Conservation (phyloP, 2,797 vertebrate genomes). For the Silurus lanzhouensis region DNA sequence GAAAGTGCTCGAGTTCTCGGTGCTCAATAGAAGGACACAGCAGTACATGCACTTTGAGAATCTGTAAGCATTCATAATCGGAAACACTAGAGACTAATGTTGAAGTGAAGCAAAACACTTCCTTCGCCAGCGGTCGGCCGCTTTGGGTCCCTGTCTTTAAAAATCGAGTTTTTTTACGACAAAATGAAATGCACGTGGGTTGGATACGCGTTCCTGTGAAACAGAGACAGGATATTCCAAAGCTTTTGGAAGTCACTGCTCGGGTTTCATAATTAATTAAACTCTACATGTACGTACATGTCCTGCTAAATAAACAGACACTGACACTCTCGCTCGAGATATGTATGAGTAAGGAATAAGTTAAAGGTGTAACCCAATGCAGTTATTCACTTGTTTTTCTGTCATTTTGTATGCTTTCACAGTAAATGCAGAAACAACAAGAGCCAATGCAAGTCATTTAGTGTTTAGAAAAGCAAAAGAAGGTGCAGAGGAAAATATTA, state of each 20-base stretch:
- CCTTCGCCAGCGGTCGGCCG: not conserved
- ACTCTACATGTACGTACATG: not conserved
- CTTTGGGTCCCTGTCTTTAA: not conserved
- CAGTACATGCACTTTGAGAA: not conserved
- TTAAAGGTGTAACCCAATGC: not conserved
- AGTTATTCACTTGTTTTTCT: not conserved
- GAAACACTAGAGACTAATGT: not conserved
- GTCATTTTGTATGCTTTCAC: not conserved
- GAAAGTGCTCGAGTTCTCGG: not conserved
- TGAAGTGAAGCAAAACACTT: conserved; percentile 21
- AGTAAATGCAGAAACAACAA: not conserved
- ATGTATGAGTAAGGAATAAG: not conserved
- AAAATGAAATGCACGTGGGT: not conserved
- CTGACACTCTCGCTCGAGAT: not conserved
- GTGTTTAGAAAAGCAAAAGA: not conserved
- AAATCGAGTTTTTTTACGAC: not conserved
- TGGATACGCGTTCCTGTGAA: not conserved
- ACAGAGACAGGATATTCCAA: not conserved
- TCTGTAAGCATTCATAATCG: not conserved
- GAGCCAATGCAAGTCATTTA: not conserved
- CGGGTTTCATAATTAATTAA: not conserved
- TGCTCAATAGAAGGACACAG: not conserved
- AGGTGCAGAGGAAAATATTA: not conserved
- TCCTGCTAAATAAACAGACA: not conserved
- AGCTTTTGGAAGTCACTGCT: not conserved